A percentile compares a stretch with the other conserved stretches of the same genome.
Conservation (phyloP, 2,113 vertebrate species). For the Lethenteron camtschaticum region DNA sequence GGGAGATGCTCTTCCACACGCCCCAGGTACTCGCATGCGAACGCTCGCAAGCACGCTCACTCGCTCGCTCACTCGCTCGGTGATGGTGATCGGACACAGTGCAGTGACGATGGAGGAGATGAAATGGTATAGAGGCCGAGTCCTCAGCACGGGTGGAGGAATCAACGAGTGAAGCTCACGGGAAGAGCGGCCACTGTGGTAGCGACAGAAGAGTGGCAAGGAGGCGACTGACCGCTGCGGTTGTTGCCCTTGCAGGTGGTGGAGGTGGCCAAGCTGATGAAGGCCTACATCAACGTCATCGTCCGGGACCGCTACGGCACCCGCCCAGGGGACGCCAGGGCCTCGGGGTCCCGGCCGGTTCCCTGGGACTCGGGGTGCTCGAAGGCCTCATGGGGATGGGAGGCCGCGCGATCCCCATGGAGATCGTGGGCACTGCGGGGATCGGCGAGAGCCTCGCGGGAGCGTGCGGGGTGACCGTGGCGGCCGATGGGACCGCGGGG, state of each 20-base stretch:
- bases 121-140: background rate
- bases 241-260: slow-evolving; percentile 43
- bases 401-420: background rate
- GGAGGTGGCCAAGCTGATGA: slow-evolving; percentile 95
- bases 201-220: background rate
- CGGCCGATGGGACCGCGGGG: background rate
- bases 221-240: background rate
- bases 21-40: slow-evolving; percentile 35
- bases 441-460: background rate
- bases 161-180: background rate
- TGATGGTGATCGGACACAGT: too few species aligned
- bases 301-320: slow-evolving; percentile 93
- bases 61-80: too few species aligned
- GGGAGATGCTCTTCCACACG: slow-evolving; percentile 75
- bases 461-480: background rate
- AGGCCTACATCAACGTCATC: slow-evolving; percentile 96
- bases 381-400: background rate
- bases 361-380: background rate
- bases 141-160: background rate
- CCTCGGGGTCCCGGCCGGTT: background rate
- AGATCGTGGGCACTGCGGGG: background rate
- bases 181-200: background rate
- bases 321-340: slow-evolving; percentile 6
- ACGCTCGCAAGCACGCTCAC: background rate
- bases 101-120: background rate